Percentiles rank a stretch among this genome's conserved stretches.
These are phyloP conservation scores for Holcopasites calliopsidis DNA, from an alignment of 1,140 invertebrate genomes.

Conservation along the genomic window DNA sequence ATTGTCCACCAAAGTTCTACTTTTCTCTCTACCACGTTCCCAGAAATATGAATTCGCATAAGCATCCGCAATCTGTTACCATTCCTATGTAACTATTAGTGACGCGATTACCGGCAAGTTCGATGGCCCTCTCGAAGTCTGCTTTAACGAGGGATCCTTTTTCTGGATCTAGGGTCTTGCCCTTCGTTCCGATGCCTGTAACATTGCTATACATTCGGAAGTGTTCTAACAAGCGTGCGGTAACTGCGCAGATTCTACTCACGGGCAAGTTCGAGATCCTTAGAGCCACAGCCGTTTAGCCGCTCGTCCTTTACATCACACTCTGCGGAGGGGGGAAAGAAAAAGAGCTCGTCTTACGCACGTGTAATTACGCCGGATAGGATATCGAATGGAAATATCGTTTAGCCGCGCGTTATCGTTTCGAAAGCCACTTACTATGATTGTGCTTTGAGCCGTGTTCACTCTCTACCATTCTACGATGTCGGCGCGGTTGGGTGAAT, in stretches of 20 bases:
- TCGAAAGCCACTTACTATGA: conserved; percentile 82
- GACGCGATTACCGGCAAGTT: conserved; percentile 85
- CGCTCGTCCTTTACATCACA: conserved; percentile 90
- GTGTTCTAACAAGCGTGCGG: not conserved
- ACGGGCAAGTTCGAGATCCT: conserved; percentile 85
- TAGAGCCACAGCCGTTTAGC: conserved; percentile 88
- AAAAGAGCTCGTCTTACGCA: too few species aligned
- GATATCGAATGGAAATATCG: too few species aligned
- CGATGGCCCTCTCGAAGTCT: conserved; percentile 91
- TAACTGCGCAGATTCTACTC: conserved; percentile 59
- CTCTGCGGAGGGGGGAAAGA: conserved; percentile 81
- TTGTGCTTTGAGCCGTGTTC: conserved; percentile 86
- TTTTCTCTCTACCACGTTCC: too few species aligned
- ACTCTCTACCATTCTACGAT: conserved; percentile 90
- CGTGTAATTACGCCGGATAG: too few species aligned
- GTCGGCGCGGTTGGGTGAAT: conserved; percentile 74
- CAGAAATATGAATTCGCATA: too few species aligned
- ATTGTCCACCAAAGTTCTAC: too few species aligned
- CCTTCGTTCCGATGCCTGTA: conserved; percentile 77
- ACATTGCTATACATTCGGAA: not conserved
- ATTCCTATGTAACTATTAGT: too few species aligned
- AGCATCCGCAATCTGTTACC: too few species aligned
- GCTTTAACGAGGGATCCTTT: conserved; percentile 83
- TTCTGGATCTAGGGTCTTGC: conserved; percentile 77
- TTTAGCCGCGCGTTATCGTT: too few species aligned